phyloP scores from a whole-genome alignment of 2,113 vertebrate genomes.

The Sander lucioperca region DNA sequence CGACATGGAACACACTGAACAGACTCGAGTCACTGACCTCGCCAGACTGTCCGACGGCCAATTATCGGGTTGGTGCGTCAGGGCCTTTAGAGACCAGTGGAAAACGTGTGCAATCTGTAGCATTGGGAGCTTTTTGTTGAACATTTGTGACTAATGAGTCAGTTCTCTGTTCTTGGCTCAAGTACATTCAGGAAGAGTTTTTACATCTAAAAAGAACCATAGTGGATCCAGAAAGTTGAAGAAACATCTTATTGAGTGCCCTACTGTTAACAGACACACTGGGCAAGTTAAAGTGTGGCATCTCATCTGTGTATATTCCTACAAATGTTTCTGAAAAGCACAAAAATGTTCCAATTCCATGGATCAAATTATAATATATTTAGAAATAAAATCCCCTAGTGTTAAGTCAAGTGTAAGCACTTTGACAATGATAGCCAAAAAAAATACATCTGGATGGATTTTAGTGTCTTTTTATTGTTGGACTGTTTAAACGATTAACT shows the following conservation, averaged over 20 bases:
- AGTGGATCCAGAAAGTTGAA: conserved; percentile 7
- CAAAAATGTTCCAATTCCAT: conserved; percentile 17
- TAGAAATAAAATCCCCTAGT: conserved; percentile 13
- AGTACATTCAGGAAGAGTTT: conserved; percentile 74
- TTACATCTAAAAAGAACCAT: conserved; percentile 3
- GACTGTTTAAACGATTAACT: conserved; percentile 25
- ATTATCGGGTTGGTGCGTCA: no score
- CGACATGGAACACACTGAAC: no score
- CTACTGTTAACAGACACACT: conserved; percentile 29
- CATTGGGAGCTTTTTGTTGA: conserved; percentile 51
- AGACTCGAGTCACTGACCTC: no score
- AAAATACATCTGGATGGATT: conserved; percentile 4
- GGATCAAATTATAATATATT: conserved; percentile 15
- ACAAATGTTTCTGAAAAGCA: conserved; percentile 19
- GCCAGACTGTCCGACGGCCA: no score
- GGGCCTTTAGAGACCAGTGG: conserved; percentile 29
- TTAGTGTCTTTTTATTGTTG: conserved; percentile 5
- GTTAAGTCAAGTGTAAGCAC: not conserved
- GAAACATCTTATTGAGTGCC: conserved; percentile 11
- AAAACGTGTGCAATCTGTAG: conserved; percentile 66
- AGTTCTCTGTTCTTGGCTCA: conserved; percentile 41
- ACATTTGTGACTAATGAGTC: conserved; percentile 38
- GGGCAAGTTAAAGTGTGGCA: conserved; percentile 49
- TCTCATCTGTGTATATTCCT: conserved; percentile 22
- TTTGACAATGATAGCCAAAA: not conserved